These are phyloP conservation scores for Sinosuthora webbiana DNA, from an alignment of 2,113 vertebrate genomes.

Conservation along the genomic window DNA sequence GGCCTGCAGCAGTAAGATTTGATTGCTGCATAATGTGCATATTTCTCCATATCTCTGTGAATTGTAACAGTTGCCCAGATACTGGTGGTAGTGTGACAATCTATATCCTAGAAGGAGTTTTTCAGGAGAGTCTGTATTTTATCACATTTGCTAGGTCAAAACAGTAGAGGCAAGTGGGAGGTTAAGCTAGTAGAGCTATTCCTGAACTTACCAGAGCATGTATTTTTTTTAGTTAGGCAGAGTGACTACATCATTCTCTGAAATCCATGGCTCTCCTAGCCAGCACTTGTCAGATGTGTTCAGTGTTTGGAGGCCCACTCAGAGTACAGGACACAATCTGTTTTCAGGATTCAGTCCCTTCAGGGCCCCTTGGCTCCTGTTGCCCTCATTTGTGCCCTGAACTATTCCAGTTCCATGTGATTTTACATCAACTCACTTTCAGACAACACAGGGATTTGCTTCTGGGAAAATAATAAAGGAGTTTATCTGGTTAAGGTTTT, in stretches of 20 bases:
- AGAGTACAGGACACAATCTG: not conserved
- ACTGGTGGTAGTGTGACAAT: not conserved
- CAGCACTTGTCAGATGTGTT: conserved; percentile 33
- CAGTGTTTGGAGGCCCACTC: not conserved
- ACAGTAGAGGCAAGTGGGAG: not conserved
- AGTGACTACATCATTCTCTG: not conserved
- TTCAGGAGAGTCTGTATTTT: not conserved
- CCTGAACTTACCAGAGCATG: not conserved
- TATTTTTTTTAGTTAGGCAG: not conserved
- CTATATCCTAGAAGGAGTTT: not conserved
- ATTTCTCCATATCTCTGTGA: not conserved
- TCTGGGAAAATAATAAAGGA: not conserved
- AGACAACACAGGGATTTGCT: not conserved
- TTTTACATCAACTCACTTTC: not conserved
- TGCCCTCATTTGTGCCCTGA: not conserved
- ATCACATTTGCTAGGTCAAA: not conserved
- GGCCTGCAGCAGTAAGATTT: not conserved
- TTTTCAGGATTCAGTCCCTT: not conserved
- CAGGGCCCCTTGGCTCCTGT: not conserved
- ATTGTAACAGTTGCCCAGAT: not conserved
- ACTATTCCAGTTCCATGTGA: not conserved
- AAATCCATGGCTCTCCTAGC: not conserved
- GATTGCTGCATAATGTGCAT: not conserved
- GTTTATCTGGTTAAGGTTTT: not conserved
- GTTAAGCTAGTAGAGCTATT: not conserved